These are phyloP conservation scores for Papilio protenor DNA, from an alignment of 2,888 invertebrate species.

Conservation along the genomic window DNA sequence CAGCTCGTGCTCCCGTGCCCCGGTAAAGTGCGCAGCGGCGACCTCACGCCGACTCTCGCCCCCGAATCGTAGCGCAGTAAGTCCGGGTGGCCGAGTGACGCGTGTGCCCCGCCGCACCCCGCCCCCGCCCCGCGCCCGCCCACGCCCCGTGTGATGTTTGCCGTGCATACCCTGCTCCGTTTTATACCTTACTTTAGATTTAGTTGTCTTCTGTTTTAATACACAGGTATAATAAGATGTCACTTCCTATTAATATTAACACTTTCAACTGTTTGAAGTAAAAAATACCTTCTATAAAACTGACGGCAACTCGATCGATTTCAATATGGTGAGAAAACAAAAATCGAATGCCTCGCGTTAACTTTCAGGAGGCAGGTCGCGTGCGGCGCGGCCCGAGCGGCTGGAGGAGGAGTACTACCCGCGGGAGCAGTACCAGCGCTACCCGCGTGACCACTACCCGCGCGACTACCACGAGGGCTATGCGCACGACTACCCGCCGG, in stretches of 20 bases:
- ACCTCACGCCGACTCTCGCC: conserved; percentile 61
- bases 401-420: conserved; percentile 83
- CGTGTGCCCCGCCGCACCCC: conserved; percentile 44
- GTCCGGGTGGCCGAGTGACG: conserved; percentile 62
- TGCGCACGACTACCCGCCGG: conserved; percentile 55
- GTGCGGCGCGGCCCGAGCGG: conserved; percentile 82
- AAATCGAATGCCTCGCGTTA: background rate
- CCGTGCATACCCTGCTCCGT: conserved; percentile 47
- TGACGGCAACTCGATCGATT: conserved; percentile 24
- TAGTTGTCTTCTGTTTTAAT: conserved; percentile 26
- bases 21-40: conserved; percentile 74
- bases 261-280: background rate
- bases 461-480: conserved; percentile 58
- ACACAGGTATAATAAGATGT: background rate
- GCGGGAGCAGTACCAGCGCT: conserved; percentile 64
- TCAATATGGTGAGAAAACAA: background rate
- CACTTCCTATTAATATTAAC: background rate
- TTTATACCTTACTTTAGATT: conserved; percentile 1
- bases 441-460: conserved; percentile 54
- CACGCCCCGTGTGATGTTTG: conserved; percentile 54
- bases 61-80: conserved; percentile 70
- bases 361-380: conserved; percentile 69
- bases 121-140: conserved; percentile 28
- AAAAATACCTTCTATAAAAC: conserved; percentile 5
- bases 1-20: conserved; percentile 75